Evolutionary conservation across 2,113 vertebrate species (phyloP).

Genomic region (Phrynocephalus versicolor): DNA sequence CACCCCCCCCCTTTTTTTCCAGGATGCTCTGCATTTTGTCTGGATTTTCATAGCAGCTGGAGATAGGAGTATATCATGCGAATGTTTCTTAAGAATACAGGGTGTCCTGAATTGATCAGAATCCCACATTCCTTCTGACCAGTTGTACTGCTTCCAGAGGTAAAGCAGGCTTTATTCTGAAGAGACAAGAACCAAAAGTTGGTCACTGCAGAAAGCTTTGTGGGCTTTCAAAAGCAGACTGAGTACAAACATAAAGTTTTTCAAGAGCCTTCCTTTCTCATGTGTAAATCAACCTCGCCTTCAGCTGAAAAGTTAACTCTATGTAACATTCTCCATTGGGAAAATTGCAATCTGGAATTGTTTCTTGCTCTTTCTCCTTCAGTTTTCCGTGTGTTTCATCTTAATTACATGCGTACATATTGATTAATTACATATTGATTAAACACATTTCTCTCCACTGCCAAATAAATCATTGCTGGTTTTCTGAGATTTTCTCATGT

Average conservation of each 20-base stretch:
- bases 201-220: not conserved
- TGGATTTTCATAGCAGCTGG: slow-evolving; percentile 3
- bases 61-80: not conserved
- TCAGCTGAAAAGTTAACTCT: not conserved
- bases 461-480: not conserved
- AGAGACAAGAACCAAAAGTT: too few relatives aligned
- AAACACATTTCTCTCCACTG: not conserved
- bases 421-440: not conserved
- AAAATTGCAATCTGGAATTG: not conserved
- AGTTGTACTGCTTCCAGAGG: not conserved
- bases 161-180: not conserved
- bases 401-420: not conserved
- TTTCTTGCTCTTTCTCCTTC: not conserved
- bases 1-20: too few relatives aligned
- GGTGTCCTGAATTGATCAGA: not conserved
- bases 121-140: not conserved
- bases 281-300: not conserved
- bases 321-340: not conserved
- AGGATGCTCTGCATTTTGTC: not conserved
- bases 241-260: too few relatives aligned
- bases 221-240: not conserved
- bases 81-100: not conserved
- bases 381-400: not conserved
- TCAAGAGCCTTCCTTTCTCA: not conserved
- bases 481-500: not conserved